Percentiles rank a stretch among this genome's conserved stretches.
phyloP scores from a whole-genome alignment of 2,888 invertebrate species.

The Polydrusus tereticollis region DNA sequence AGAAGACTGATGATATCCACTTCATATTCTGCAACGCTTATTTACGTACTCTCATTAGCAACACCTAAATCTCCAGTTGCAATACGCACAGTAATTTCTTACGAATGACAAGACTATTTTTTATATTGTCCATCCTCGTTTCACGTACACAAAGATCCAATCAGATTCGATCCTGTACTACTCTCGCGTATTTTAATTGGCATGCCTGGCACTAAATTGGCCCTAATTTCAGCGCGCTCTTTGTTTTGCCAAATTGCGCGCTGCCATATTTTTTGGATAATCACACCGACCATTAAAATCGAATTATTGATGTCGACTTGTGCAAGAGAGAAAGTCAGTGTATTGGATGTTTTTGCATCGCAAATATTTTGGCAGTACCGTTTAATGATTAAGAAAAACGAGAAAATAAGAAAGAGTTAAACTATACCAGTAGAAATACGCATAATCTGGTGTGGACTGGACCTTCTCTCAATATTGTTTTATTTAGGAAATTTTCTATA shows the following conservation, averaged over 20 bases:
- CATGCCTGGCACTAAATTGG: conserved; percentile 29
- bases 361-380: not conserved
- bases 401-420: no score
- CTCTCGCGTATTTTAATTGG: conserved; percentile 31
- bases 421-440: no score
- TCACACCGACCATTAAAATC: not conserved
- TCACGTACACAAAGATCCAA: conserved; percentile 20
- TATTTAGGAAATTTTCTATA: no score
- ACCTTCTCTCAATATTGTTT: no score
- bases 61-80: not conserved
- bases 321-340: not conserved
- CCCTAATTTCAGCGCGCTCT: conserved; percentile 30
- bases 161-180: conserved; percentile 11
- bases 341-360: not conserved
- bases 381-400: no score
- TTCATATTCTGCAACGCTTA: not conserved
- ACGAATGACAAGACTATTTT: conserved; percentile 6
- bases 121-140: not conserved
- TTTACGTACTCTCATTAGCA: not conserved
- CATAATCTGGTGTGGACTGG: no score
- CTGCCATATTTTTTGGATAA: conserved; percentile 11
- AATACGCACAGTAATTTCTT: conserved; percentile 8
- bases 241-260: conserved; percentile 17
- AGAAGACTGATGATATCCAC: not conserved
- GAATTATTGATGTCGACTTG: conserved; percentile 8